Conservation (phyloP, 64 coral and sea anemone species). For the Stichodactyla helianthus region DNA sequence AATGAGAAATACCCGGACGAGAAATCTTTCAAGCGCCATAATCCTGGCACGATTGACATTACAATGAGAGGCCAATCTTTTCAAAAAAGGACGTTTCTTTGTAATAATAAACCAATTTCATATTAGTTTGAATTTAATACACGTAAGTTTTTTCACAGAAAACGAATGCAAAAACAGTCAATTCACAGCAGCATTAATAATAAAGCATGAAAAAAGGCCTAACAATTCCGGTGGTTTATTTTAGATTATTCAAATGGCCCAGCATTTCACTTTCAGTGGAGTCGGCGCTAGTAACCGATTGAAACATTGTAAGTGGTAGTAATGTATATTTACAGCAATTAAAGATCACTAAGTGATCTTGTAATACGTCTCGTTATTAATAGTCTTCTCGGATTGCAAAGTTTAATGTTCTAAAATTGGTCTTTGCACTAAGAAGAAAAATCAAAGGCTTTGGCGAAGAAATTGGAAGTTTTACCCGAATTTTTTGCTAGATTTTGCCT, state of each 20-base stretch:
- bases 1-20: background rate
- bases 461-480: no score
- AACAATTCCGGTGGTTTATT: background rate
- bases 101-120: background rate
- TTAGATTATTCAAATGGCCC: background rate
- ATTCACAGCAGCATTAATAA: background rate
- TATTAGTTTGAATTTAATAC: background rate
- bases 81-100: background rate
- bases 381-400: no score
- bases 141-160: background rate
- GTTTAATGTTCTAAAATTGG: no score
- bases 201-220: background rate
- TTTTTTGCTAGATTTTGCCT: no score
- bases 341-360: slow-evolving; percentile 2
- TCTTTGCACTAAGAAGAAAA: no score
- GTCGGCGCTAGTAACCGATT: background rate
- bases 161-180: background rate
- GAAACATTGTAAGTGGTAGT: background rate
- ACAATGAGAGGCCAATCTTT: background rate
- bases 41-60: background rate
- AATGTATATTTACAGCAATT: background rate
- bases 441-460: no score
- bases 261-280: background rate
- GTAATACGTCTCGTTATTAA: background rate
- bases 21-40: background rate